Evolutionary conservation across 2,113 vertebrate genomes (phyloP), one percentile per base, ranked within the genome.

Genomic region (Petrocephalus zakoni): DNA sequence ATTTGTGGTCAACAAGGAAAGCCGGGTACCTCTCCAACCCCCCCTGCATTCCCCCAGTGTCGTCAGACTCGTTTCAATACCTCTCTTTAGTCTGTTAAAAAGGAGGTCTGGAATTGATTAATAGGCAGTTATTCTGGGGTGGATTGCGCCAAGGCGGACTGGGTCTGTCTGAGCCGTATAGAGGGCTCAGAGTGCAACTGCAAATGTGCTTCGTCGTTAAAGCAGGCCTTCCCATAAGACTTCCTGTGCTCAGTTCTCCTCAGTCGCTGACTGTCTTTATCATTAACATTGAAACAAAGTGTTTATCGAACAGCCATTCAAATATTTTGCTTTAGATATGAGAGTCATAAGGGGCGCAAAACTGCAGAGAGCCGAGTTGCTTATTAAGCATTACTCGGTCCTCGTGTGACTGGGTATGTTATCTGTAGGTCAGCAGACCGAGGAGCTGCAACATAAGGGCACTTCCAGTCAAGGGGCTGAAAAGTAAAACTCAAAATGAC

Each of bases 1-100:
- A 93, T 84, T 91, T 93, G 92, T 89, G 91, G 91, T 88, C 0
- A 51, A 90, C 90, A 91, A 93, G 91, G 93, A 93, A 93, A 81
- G 89, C 85, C 47, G 61, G 89, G 90, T 92, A 88, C 90, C 37
- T 75, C 88, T 90, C 89, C 89, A 86, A 89, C 81, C 42, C 89
- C 87, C 86, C 88, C 87, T 21, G 64, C 49, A 86, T 87, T 51
- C 53, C 56, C 17, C 85, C 46, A 72, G 51, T 51, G 82, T 8
- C 19, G 7, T 90, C n/a, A 53, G 11, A 83, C 68, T 58, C 87
- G 7, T 47, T 51, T 51, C 37, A 51, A 21, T 61, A 72, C 78
- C 29, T 37, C 34, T 46, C 68, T 68, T 46, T 47, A 19, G 51
- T 37, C 53, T 88, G 87, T 83, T 83, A 56, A 88, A 15, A 25